Evolutionary conservation across 1,140 invertebrate species (phyloP), one percentile per base, ranked within the genome.

Genomic region (Globodera ellingtonae): DNA sequence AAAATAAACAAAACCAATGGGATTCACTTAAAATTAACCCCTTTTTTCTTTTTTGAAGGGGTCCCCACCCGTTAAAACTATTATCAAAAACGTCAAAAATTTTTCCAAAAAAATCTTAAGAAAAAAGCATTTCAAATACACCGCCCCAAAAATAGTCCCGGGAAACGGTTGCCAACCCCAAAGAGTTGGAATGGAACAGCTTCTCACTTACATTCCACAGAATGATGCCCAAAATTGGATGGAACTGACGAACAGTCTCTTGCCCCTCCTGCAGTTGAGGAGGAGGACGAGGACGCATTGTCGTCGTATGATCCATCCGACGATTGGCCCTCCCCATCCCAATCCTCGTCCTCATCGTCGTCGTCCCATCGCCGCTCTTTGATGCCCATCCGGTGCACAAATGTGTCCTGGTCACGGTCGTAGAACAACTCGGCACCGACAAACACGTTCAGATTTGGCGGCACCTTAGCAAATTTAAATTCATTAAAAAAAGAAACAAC

Each of bases 361-460:
- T 83, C 81, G 24, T 15, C 24, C 66, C 46, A 50, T 13, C 65
- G 3, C 5, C 46, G 82, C 70, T 82, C 10, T 13, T 72, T 35
- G 7, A 24, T 13, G 48, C 72, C 81, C n/a, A 52, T 47, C 21
- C 62, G 69, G 13, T 46, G 81, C n/a, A 84, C 72, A 75, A 84
- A 84, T 8, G 72, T 84, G n/a, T 83, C 76, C n/a, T 67, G 24
- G 50, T 84, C 84, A 44, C 46, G 62, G 48, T 84, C 84, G 65
- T 82, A 86, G 67, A 66, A 84, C 21, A 84, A 13, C 47, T 84
- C 80, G n/a, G 83, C 83, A 15, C 83, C 83, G 47, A 73, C 79
- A 59, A 84, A 84, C 9, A 84, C 69, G 52, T 83, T 84, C 48
- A 84, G 35, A 66, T 84, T 85, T 0, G 83, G 84, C 8, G 79